A percentile compares a stretch with the other conserved stretches of the same genome.
phyloP scores from a whole-genome alignment of 2,797 vertebrate genomes.

The Pachyuromys duprasi region DNA sequence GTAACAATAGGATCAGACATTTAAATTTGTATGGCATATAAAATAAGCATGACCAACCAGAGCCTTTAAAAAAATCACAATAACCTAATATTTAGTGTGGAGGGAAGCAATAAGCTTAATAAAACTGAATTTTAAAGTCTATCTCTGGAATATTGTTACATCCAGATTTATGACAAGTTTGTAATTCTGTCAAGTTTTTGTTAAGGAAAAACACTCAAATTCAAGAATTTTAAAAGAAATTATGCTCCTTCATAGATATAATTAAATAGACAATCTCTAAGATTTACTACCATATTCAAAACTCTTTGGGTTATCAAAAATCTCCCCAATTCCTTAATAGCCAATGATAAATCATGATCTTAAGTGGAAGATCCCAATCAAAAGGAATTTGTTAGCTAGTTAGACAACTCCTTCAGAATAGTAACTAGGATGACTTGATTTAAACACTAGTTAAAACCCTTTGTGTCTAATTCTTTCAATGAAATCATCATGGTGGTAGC shows the following conservation, averaged over 20 bases:
- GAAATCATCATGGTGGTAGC: neutral
- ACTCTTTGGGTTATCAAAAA: constrained; percentile 22
- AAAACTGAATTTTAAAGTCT: constrained; percentile 40
- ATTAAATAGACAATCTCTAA: constrained; percentile 27
- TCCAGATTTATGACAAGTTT: constrained; percentile 28
- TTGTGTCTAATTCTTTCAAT: neutral
- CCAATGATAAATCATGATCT: constrained; percentile 3
- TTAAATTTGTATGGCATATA: neutral
- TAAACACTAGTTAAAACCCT: neutral
- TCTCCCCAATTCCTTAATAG: constrained; percentile 15
- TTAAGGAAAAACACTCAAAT: constrained; percentile 54
- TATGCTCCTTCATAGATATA: neutral
- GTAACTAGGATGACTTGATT: neutral
- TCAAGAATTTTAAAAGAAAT: constrained; percentile 53
- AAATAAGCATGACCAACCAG: neutral
- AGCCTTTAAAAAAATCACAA: neutral
- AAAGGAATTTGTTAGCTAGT: neutral
- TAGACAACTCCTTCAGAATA: neutral
- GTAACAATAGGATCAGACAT: neutral
- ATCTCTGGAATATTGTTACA: neutral
- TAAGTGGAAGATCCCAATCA: neutral
- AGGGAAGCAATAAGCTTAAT: neutral
- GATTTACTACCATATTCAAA: constrained; percentile 49
- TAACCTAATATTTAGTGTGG: neutral
- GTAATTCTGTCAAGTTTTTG: constrained; percentile 38